Conservation (phyloP, 2,797 vertebrate genomes). For the Chrysocyon brachyurus region DNA sequence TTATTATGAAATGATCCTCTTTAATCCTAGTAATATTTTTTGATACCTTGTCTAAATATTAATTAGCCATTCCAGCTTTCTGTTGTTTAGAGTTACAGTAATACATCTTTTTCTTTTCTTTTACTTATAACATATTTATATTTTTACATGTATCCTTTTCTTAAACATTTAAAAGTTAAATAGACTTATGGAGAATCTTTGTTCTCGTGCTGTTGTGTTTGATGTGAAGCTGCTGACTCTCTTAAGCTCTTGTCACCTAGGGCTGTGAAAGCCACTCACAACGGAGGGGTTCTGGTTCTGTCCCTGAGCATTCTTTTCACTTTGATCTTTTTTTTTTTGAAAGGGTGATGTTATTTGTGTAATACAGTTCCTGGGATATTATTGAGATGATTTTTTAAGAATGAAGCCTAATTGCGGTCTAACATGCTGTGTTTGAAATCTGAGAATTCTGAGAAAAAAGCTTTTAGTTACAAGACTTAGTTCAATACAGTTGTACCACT, state of each 20-base stretch:
- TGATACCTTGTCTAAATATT: background rate
- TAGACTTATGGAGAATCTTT: background rate
- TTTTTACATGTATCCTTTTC: background rate
- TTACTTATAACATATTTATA: background rate
- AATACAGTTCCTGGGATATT: conserved; percentile 78
- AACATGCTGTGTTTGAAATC: conserved; percentile 77
- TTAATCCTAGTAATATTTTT: background rate
- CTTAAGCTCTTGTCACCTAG: conserved; percentile 26
- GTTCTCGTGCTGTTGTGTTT: background rate
- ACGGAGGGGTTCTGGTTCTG: conserved; percentile 40
- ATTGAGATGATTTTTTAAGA: conserved; percentile 72
- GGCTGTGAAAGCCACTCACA: conserved; percentile 23
- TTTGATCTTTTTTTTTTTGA: conserved; percentile 79
- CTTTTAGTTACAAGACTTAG: background rate
- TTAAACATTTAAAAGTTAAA: background rate
- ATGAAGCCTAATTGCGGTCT: conserved; percentile 77
- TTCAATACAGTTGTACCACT: background rate
- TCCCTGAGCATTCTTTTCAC: conserved; percentile 59
- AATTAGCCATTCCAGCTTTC: background rate
- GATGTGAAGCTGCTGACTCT: background rate
- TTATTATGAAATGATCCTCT: background rate
- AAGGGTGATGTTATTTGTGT: conserved; percentile 71
- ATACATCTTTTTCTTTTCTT: background rate
- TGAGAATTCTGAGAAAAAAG: conserved; percentile 84
- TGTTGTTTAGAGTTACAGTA: background rate